Evolutionary conservation across 2,113 vertebrate genomes (phyloP).

Genomic region (Serinus canaria): DNA sequence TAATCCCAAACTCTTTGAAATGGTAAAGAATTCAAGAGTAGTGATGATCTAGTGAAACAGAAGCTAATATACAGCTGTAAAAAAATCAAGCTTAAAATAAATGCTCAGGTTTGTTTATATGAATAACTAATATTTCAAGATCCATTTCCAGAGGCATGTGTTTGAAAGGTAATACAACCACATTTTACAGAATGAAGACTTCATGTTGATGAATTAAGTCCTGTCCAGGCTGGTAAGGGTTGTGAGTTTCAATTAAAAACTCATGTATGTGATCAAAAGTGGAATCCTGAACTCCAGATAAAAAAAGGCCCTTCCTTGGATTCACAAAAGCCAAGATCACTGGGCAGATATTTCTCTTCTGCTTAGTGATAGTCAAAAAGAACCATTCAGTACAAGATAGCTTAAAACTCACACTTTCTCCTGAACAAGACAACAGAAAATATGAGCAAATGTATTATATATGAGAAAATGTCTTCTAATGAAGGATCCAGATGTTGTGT

Average conservation of each 20-base stretch:
- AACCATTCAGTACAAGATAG: not conserved
- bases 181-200: not conserved
- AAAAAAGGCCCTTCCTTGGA: not conserved
- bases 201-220: not conserved
- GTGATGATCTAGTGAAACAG: not conserved
- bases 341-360: not conserved
- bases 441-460: not conserved
- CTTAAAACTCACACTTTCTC: not conserved
- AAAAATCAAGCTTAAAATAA: not conserved
- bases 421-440: not conserved
- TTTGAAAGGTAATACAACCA: not conserved
- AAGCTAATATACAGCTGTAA: not conserved
- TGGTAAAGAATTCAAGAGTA: not conserved
- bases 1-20: not conserved
- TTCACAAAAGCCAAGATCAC: not conserved
- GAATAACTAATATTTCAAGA: not conserved
- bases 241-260: not conserved
- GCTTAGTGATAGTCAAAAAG: not conserved
- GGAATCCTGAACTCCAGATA: not conserved
- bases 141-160: not conserved
- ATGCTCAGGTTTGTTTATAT: not conserved
- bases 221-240: not conserved
- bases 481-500: not conserved
- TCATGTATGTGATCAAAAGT: not conserved
- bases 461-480: not conserved